Evolutionary conservation across 1,140 invertebrate species (phyloP).

Genomic region (Cydia fagiglandana): DNA sequence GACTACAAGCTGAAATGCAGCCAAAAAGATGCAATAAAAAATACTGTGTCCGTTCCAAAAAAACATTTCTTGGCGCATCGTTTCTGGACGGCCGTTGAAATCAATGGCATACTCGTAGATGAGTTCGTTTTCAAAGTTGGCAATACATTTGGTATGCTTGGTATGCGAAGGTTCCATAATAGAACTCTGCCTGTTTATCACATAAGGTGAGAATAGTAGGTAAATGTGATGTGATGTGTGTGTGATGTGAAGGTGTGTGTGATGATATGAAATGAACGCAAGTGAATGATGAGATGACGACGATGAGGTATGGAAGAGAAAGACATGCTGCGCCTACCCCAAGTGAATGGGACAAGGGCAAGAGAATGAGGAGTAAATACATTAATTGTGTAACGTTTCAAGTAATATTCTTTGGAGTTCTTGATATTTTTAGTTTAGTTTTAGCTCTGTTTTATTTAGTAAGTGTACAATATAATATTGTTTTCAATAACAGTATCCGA

Average conservation of each 20-base stretch:
- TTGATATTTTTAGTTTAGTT: neutral
- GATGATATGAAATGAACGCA: too few relatives aligned
- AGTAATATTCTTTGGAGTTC: too few relatives aligned
- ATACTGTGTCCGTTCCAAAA: neutral
- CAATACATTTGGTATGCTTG: neutral
- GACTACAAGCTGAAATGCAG: neutral
- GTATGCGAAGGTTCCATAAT: neutral
- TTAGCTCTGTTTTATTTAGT: neutral
- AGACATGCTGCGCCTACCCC: too few relatives aligned
- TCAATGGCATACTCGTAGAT: neutral
- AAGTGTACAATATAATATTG: constrained; percentile 1
- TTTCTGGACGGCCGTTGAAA: neutral
- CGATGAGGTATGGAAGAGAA: too few relatives aligned
- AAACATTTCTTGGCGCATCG: constrained; percentile 7
- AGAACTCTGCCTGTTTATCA: too few relatives aligned
- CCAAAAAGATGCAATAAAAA: neutral
- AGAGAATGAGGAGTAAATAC: too few relatives aligned
- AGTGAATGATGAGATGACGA: too few relatives aligned
- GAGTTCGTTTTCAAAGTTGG: neutral
- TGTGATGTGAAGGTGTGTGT: too few relatives aligned
- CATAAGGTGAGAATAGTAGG: too few relatives aligned
- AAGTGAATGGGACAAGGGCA: too few relatives aligned
- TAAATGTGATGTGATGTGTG: too few relatives aligned
- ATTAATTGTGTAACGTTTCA: too few relatives aligned
- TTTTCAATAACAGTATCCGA: neutral